Percentiles rank a stretch among this genome's conserved stretches.
These are phyloP conservation scores for Perdita meconis DNA, from an alignment of 2,888 invertebrate genomes.

Conservation along the genomic window DNA sequence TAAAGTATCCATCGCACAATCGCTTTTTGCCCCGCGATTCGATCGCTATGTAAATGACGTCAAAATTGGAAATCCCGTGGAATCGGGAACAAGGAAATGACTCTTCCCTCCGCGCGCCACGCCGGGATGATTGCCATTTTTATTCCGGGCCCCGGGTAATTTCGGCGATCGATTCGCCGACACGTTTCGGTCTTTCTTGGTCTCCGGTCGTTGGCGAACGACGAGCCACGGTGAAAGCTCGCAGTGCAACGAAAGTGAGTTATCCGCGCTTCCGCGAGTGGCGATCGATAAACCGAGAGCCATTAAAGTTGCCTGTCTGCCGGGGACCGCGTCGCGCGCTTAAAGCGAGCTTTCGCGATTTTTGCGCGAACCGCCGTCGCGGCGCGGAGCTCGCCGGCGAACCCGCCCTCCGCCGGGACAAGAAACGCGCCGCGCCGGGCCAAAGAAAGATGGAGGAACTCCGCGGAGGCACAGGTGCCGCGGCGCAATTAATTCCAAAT, in stretches of 20 bases:
- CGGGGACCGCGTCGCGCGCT: too few relatives aligned
- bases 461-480: conserved; percentile 63
- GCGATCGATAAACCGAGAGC: conserved; percentile 20
- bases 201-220: neutral
- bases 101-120: neutral
- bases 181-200: too few relatives aligned
- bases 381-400: too few relatives aligned
- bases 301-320: conserved; percentile 24
- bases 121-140: conserved; percentile 18
- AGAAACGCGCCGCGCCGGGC: neutral
- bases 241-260: conserved; percentile 17
- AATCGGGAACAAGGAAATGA: conserved; percentile 21
- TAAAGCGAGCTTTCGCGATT: conserved; percentile 5
- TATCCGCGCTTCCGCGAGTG: conserved; percentile 2
- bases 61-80: conserved; percentile 19
- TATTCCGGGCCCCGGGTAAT: neutral
- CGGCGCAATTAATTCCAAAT: conserved; percentile 72
- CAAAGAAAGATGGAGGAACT: conserved; percentile 48
- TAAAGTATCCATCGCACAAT: neutral
- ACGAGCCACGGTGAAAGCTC: neutral
- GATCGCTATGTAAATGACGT: conserved; percentile 37
- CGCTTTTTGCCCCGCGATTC: conserved; percentile 2
- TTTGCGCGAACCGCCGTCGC: neutral
- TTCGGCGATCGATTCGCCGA: neutral
- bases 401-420: neutral